Conservation (phyloP, 2,113 vertebrate genomes). For the Xenus cinereus region DNA sequence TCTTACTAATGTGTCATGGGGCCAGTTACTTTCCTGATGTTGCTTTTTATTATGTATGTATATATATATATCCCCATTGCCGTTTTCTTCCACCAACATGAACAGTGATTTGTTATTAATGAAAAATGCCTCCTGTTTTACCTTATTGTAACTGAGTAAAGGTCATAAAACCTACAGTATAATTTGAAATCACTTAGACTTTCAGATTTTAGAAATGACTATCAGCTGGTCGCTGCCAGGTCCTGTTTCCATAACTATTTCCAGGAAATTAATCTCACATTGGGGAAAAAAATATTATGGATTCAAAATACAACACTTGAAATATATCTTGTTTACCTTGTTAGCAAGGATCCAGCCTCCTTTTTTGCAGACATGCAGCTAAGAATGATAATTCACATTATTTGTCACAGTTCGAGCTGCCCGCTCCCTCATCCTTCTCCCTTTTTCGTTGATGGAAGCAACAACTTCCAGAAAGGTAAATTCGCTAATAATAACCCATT, state of each 20-base stretch:
- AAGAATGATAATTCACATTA: constrained; percentile 72
- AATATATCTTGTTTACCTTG: constrained; percentile 64
- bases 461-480: neutral
- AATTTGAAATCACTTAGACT: neutral
- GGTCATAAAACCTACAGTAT: neutral
- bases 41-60: neutral
- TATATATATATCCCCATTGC: neutral
- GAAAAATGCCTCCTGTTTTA: neutral
- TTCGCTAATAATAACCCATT: neutral
- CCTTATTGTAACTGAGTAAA: neutral
- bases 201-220: constrained; percentile 22
- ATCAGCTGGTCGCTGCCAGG: constrained; percentile 63
- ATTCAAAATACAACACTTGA: constrained; percentile 33
- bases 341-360: constrained; percentile 73
- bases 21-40: neutral
- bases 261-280: neutral
- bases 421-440: neutral
- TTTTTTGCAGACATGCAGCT: constrained; percentile 73
- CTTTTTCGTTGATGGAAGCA: neutral
- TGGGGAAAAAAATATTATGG: neutral
- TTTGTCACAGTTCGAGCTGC: constrained; percentile 42
- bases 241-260: constrained; percentile 60
- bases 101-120: neutral
- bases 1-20: neutral
- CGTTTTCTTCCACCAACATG: neutral